Base-by-base conservation (phyloP, 2,113 vertebrate species). In the Lepisosteus oculatus region DNA sequence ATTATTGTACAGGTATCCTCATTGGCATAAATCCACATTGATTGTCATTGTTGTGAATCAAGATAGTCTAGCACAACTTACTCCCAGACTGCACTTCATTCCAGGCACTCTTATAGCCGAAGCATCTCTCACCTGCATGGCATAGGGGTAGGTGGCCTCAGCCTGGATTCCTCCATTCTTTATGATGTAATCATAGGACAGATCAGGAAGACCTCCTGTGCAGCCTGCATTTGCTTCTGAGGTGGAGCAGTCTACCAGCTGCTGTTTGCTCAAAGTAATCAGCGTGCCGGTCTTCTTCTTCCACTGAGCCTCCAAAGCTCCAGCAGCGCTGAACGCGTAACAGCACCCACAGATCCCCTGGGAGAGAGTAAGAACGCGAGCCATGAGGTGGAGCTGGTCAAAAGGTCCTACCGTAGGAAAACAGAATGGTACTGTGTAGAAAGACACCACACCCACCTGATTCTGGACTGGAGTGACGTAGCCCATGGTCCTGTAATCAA, bases 61-160 rank as follows among this genome's bases (percentile, higher is more conserved):
- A 3, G 1, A 51, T 9, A 6, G 47, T 51, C 47, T 51, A 5
- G 5, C 47, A 29, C 29, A 29, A 6, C 47, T 51, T 51, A 9
- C 47, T 51, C 8, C 47, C 4, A 6, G 47, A 6, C 4, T 51
- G 47, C 4, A 8, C 15, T 17, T 17, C 47, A 51, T 4, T 8
- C 47, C 8, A 4, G 8, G 47, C 8, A 51, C 47, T 6, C 47
- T 8, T 51, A 8, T 51, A 8, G 4, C 47, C 8, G 4, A 5
- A 5, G 5, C 5, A 51, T 51, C 47, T 9, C 51, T 68, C 54
- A 77, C 76, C 15, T 13, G 0, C 56, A 61, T 72, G 29, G 42
- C 65, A 12, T 78, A 78, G 8, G 77, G 77, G 56, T 78, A 78
- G n/a, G 43, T 68, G 9, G 3, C 29, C 65, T 78, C 77, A 42